Evolutionary conservation across 2,113 vertebrate genomes (phyloP).

Genomic region (Riparia riparia): DNA sequence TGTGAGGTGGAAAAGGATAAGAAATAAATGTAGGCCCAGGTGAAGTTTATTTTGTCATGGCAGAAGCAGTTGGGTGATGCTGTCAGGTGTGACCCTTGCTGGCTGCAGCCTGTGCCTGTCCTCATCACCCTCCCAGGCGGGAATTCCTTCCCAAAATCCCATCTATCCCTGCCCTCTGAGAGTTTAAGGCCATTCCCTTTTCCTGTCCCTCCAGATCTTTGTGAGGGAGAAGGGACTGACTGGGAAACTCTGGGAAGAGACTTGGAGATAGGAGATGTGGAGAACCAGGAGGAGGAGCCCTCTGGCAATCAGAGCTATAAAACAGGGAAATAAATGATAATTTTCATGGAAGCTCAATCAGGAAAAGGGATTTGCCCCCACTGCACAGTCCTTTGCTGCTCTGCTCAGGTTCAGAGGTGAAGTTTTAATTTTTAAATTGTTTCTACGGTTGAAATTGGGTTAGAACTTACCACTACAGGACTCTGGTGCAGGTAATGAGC

Average conservation of each 20-base stretch:
- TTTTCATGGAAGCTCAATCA: background rate
- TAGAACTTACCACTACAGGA: rapidly evolving
- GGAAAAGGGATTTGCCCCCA: background rate
- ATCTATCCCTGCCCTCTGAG: background rate
- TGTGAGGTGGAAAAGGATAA: background rate
- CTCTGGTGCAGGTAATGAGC: too few species aligned
- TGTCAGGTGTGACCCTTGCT: background rate
- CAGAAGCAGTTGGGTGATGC: background rate
- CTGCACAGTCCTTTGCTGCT: background rate
- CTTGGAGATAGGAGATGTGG: background rate
- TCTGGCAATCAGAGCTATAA: background rate
- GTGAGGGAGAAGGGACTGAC: background rate
- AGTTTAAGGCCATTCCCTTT: background rate
- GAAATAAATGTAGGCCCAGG: background rate
- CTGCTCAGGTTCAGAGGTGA: background rate
- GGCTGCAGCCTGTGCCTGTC: background rate
- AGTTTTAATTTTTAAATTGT: background rate
- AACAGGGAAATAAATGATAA: rapidly evolving
- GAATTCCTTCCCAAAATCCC: background rate
- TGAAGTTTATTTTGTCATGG: background rate
- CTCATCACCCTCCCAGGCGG: background rate
- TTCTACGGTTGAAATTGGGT: background rate
- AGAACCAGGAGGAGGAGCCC: background rate
- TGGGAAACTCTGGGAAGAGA: background rate
- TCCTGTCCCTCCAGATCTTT: background rate